Conservation (phyloP, 2,797 vertebrate genomes). For the Lutjanus campechanus region DNA sequence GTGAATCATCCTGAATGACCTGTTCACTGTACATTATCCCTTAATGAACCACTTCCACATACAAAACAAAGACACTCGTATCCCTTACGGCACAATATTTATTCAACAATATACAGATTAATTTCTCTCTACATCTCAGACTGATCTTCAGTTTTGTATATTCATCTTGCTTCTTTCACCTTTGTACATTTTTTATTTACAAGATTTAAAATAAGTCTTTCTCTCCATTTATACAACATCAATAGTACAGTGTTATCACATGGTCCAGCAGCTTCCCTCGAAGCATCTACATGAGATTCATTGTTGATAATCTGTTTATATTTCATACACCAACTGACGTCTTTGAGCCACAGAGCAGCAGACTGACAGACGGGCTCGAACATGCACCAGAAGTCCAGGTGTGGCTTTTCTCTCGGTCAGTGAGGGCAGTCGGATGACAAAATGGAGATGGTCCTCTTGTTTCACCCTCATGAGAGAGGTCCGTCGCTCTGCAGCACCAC, state of each 20-base stretch:
- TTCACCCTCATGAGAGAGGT: constrained; percentile 43
- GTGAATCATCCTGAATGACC: too few species aligned
- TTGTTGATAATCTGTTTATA: constrained; percentile 61
- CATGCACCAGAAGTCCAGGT: constrained; percentile 82
- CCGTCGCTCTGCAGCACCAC: constrained; percentile 57
- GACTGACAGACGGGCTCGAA: constrained; percentile 79
- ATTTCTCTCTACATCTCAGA: constrained; percentile 89
- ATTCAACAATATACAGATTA: constrained; percentile 95
- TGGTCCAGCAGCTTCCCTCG: constrained; percentile 80
- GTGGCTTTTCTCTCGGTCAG: constrained; percentile 67
- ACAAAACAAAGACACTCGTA: constrained; percentile 27
- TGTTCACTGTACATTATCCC: too few species aligned
- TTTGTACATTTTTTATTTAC: constrained; percentile 98
- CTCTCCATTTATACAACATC: constrained; percentile 94
- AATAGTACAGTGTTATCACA: constrained; percentile 94
- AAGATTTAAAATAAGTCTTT: constrained; percentile 96
- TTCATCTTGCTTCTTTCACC: constrained; percentile 76
- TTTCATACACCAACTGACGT: constrained; percentile 83
- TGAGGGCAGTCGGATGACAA: constrained; percentile 46
- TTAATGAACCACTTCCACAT: background rate
- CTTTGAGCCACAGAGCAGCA: constrained; percentile 90
- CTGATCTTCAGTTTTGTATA: constrained; percentile 78
- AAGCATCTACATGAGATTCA: constrained; percentile 70
- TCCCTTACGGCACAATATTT: constrained; percentile 92
- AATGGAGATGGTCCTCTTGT: constrained; percentile 46